These are phyloP conservation scores for Troilus luridus DNA, from an alignment of 2,888 invertebrate genomes.

Conservation along the genomic window DNA sequence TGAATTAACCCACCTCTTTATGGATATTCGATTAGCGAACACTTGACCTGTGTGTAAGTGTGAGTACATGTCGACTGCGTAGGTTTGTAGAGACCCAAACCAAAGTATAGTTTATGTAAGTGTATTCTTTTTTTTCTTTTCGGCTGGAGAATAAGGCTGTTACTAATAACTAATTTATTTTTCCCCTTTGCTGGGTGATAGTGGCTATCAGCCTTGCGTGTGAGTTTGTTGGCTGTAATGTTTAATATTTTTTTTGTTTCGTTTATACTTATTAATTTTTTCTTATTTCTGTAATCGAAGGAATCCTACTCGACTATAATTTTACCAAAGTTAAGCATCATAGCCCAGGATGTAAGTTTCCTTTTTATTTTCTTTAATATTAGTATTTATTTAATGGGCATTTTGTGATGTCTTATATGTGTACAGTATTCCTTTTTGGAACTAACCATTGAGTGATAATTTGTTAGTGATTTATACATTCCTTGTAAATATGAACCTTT, in stretches of 20 bases:
- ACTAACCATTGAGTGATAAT: constrained; percentile 53
- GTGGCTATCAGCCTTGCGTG: background rate
- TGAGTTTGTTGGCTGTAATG: background rate
- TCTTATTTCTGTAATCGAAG: background rate
- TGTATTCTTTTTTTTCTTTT: constrained; percentile 30
- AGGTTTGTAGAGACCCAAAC: constrained; percentile 46
- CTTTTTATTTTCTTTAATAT: constrained; percentile 2
- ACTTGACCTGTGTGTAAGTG: constrained; percentile 29
- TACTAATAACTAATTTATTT: constrained; percentile 47
- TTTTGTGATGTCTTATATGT: constrained; percentile 48
- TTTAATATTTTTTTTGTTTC: background rate
- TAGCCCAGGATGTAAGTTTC: constrained; percentile 36
- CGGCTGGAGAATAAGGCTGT: constrained; percentile 56
- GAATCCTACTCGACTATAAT: constrained; percentile 35
- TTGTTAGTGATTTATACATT: constrained; percentile 59
- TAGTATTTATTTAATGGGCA: constrained; percentile 45
- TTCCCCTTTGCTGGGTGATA: background rate
- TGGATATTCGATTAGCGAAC: constrained; percentile 43
- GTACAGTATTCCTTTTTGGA: constrained; percentile 55
- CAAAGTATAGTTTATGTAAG: constrained; percentile 54
- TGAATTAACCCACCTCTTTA: constrained; percentile 50
- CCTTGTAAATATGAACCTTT: constrained; percentile 55
- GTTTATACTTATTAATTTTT: background rate
- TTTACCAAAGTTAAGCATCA: constrained; percentile 38
- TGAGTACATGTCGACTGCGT: constrained; percentile 35